These are phyloP conservation scores for Oreochromis spilurus DNA, from an alignment of 2,113 vertebrate genomes.

Conservation along the genomic window DNA sequence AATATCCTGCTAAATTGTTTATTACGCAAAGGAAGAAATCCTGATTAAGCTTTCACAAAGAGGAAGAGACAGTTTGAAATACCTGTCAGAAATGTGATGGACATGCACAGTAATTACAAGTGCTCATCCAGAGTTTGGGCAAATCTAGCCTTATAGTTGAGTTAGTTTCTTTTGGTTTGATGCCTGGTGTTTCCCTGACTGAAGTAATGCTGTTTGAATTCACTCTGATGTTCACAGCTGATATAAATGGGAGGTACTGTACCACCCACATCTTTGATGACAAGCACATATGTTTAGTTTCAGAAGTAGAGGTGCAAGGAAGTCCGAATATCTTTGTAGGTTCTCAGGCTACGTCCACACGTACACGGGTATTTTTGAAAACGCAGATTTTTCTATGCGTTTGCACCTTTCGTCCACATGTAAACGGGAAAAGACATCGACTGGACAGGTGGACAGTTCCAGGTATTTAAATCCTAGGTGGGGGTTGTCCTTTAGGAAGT, in stretches of 20 bases:
- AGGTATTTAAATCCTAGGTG: background rate
- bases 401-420: accelerated
- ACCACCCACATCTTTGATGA: background rate
- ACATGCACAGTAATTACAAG: background rate
- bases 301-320: background rate
- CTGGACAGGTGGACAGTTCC: background rate
- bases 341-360: background rate
- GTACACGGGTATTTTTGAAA: background rate
- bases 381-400: background rate
- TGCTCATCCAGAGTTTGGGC: background rate
- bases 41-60: background rate
- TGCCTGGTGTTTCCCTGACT: background rate
- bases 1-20: background rate
- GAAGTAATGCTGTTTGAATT: background rate
- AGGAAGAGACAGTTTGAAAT: background rate
- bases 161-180: background rate
- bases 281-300: background rate
- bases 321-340: background rate
- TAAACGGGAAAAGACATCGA: background rate
- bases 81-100: background rate
- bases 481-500: background rate
- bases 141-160: background rate
- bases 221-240: background rate
- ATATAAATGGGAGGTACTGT: background rate
- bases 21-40: background rate